Percentiles rank a stretch among this genome's conserved stretches.
Conservation (phyloP, 2,113 vertebrate species). For the Ailuropoda melanoleuca region DNA sequence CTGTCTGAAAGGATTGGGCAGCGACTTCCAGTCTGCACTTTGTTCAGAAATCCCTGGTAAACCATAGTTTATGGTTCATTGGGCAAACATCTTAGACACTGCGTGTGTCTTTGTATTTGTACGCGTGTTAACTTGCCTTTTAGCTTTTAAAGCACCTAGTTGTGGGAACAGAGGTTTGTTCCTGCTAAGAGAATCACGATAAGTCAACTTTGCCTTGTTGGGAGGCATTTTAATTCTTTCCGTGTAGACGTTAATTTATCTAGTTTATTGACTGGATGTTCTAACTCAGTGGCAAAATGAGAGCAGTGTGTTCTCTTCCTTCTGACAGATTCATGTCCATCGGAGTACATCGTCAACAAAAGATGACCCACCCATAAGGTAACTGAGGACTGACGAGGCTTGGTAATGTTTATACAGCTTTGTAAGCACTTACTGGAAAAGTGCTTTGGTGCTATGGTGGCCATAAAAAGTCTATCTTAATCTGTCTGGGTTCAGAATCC, state of each 20-base stretch:
- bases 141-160: neutral
- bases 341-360: neutral
- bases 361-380: neutral
- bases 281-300: neutral
- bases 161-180: neutral
- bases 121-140: neutral
- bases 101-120: neutral
- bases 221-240: neutral
- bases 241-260: neutral
- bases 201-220: neutral
- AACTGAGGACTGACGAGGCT: neutral
- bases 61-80: neutral
- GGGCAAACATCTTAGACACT: neutral
- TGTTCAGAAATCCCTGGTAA: neutral
- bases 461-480: neutral
- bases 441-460: neutral
- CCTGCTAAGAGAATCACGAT: neutral
- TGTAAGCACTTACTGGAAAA: neutral
- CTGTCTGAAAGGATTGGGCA: neutral
- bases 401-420: neutral
- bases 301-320: neutral
- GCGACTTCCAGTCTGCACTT: neutral
- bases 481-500: neutral
- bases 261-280: neutral
- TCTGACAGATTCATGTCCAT: neutral